phyloP scores from a whole-genome alignment of 1,140 invertebrate genomes.

The Cheumatopsyche charites region DNA sequence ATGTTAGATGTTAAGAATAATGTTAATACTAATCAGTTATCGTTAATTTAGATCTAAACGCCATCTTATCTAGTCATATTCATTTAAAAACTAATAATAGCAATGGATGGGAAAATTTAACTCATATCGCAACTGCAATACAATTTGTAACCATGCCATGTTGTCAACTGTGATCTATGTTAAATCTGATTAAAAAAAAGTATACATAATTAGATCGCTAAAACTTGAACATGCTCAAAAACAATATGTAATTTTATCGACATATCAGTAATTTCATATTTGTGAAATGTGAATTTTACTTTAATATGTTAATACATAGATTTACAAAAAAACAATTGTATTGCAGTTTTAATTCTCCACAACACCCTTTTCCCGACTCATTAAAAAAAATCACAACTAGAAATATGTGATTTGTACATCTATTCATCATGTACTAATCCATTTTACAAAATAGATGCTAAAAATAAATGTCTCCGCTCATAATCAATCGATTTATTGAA shows the following conservation, averaged over 20 bases:
- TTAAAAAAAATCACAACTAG: too few relatives aligned
- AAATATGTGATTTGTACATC: too few relatives aligned
- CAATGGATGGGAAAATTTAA: neutral
- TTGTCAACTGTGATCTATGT: conserved; percentile 20
- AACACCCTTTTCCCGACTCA: conserved; percentile 7
- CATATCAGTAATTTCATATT: conserved; percentile 31
- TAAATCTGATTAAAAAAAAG: neutral
- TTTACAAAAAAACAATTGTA: conserved; percentile 58
- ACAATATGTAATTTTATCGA: conserved; percentile 19
- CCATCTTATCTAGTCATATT: conserved; percentile 25
- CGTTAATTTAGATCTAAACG: neutral
- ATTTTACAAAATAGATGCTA: too few relatives aligned
- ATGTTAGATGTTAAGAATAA: neutral
- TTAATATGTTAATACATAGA: conserved; percentile 54
- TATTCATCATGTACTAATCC: too few relatives aligned
- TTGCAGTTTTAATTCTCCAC: conserved; percentile 59
- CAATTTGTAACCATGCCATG: conserved; percentile 9
- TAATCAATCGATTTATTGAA: too few relatives aligned
- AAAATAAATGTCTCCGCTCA: too few relatives aligned
- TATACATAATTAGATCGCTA: neutral
- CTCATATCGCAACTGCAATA: conserved; percentile 22
- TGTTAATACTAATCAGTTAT: neutral
- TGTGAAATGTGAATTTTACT: too few relatives aligned
- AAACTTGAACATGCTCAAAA: conserved; percentile 15
- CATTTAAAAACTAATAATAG: neutral